Evolutionary conservation across 2,113 vertebrate genomes (phyloP), one percentile per base, ranked within the genome.

Genomic region (Xiphophorus couchianus): DNA sequence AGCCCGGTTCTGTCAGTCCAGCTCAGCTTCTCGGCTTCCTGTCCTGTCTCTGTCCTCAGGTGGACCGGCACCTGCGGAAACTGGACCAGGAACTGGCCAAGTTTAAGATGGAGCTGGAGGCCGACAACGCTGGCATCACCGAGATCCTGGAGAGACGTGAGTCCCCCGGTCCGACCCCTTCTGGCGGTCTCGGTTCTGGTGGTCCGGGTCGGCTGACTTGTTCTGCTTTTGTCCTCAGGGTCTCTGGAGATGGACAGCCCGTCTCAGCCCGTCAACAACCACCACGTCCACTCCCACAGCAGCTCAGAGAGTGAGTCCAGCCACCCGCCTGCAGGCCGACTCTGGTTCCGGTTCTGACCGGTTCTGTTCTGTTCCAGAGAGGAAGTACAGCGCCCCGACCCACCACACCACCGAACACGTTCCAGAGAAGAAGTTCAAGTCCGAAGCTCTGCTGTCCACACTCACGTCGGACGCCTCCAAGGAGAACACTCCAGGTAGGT

Each of bases 21-120:
- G 28, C 9, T 62, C 22, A 25, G 11, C 11, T 27, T 66, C 9
- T 62, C 22, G 9, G 11, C 11, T 27, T 66, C n/a, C 12, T 66
- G n/a, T 66, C n/a, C 12, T 66, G n/a, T 44, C 27, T 51, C 29
- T 66, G 25, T 71, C n/a, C 11, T 54, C 88, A 99, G 98, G 98
- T 99, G 93, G 98, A 99, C 85, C 96, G 98, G 71, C 98, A 99
- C 85, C 94, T 99, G 86, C 94, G 98, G 81, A 99, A 99, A 89
- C 74, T 99, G 93, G 98, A 99, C 93, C 98, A 99, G 91, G 98
- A 99, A 83, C 94, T 99, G 1, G 97, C 97, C 79, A 99, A 99
- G 88, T 99, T 99, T 87, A 99, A 99, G 95, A 99, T 99, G 98
- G 98, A 99, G 86, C 95, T 99, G 86, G 98, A 99, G 94, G 98